Percentiles rank a stretch among this genome's conserved stretches.
phyloP scores from a whole-genome alignment of 2,888 invertebrate species.

The Amphiduros pacificus region DNA sequence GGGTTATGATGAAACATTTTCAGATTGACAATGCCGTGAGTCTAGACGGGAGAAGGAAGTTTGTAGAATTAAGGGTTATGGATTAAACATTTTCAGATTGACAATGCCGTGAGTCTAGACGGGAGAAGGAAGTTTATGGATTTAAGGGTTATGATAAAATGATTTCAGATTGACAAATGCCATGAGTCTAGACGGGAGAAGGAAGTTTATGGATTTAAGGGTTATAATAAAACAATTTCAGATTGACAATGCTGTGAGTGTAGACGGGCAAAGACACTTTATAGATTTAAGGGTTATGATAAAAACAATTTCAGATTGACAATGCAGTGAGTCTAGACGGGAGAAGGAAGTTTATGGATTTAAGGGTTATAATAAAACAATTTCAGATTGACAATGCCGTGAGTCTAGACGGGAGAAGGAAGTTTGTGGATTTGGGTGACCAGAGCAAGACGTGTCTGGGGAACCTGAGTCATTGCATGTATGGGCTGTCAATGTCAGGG shows the following conservation, averaged over 20 bases:
- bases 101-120: constrained; percentile 36
- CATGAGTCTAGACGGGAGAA: constrained; percentile 36
- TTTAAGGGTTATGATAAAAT: no score
- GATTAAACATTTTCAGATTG: no score
- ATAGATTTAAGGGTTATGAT: no score
- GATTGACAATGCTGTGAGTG: constrained; percentile 36
- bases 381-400: constrained; percentile 41
- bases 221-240: no score
- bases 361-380: no score
- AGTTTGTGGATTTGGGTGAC: constrained; percentile 44
- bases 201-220: no score
- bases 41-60: constrained; percentile 39
- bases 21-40: constrained; percentile 39
- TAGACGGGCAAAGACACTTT: constrained; percentile 41
- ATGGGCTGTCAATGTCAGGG: constrained; percentile 47
- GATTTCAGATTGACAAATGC: constrained; percentile 42
- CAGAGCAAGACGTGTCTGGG: constrained; percentile 45
- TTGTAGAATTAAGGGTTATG: constrained; percentile 44
- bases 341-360: constrained; percentile 40
- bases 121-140: constrained; percentile 43
- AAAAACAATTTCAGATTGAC: no score
- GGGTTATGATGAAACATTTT: no score
- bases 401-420: constrained; percentile 36
- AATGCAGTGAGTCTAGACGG: constrained; percentile 39
- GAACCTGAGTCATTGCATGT: constrained; percentile 41